These are phyloP conservation scores for Theristicus caerulescens DNA, from an alignment of 2,113 vertebrate species.

Conservation along the genomic window DNA sequence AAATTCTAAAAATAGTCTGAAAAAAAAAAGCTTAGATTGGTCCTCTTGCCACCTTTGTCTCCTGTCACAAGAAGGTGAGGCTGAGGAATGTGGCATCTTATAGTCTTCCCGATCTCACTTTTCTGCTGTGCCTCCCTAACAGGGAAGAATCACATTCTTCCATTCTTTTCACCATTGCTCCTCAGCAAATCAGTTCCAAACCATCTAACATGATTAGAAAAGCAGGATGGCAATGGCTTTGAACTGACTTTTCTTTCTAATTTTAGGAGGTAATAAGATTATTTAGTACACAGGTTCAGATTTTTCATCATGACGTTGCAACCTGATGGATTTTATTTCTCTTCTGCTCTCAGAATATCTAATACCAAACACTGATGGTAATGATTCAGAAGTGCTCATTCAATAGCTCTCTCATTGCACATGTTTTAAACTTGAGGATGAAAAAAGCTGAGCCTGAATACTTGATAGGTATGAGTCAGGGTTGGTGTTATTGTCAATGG, in stretches of 20 bases:
- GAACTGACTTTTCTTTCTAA: neutral
- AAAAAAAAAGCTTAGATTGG: neutral
- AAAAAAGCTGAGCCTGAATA: neutral
- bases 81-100: neutral
- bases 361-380: neutral
- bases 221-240: neutral
- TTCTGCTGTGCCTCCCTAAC: neutral
- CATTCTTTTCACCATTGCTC: neutral
- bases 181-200: neutral
- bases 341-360: neutral
- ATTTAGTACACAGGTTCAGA: neutral
- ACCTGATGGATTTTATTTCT: neutral
- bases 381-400: neutral
- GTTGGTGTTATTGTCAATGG: neutral
- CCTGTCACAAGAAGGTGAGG: neutral
- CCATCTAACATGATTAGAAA: neutral
- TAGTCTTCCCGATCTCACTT: neutral
- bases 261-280: neutral
- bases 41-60: constrained; percentile 16
- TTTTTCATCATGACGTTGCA: neutral
- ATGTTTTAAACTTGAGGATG: neutral
- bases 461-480: neutral
- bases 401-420: neutral
- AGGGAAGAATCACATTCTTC: neutral
- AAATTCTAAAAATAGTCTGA: neutral